A percentile compares a stretch with the other conserved stretches of the same genome.
phyloP scores from a whole-genome alignment of 2,113 vertebrate genomes.

The Otocyon megalotis region DNA sequence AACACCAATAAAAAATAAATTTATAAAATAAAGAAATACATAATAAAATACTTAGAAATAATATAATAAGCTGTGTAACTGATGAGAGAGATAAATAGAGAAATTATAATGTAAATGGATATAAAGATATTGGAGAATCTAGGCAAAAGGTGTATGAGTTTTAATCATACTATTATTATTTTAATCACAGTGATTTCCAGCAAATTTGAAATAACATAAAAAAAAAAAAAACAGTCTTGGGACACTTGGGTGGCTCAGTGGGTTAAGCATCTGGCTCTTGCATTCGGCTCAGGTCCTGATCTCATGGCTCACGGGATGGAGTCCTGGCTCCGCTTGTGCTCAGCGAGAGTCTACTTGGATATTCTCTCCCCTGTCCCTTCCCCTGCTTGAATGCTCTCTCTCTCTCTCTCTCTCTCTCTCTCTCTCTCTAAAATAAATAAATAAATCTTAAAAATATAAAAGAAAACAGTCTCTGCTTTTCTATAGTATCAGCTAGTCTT shows the following conservation, averaged over 20 bases:
- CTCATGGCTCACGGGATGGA: neutral
- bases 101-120: neutral
- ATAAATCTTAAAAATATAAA: neutral
- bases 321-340: neutral
- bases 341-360: neutral
- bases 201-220: neutral
- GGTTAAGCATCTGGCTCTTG: neutral
- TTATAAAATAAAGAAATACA: neutral
- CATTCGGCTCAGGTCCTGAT: neutral
- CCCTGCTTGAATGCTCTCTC: neutral
- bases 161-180: neutral
- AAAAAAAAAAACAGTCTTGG: neutral
- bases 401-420: neutral
- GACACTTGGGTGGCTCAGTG: neutral
- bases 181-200: neutral
- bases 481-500: neutral
- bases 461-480: neutral
- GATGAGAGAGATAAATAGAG: neutral
- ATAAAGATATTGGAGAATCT: neutral
- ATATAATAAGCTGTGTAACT: neutral
- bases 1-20: too few species aligned
- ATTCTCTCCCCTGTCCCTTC: neutral
- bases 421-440: neutral
- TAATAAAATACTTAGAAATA: neutral
- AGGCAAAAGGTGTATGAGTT: rapidly evolving